These are phyloP conservation scores for Lacerta bilineata DNA, from an alignment of 2,797 vertebrate genomes.

Conservation along the genomic window DNA sequence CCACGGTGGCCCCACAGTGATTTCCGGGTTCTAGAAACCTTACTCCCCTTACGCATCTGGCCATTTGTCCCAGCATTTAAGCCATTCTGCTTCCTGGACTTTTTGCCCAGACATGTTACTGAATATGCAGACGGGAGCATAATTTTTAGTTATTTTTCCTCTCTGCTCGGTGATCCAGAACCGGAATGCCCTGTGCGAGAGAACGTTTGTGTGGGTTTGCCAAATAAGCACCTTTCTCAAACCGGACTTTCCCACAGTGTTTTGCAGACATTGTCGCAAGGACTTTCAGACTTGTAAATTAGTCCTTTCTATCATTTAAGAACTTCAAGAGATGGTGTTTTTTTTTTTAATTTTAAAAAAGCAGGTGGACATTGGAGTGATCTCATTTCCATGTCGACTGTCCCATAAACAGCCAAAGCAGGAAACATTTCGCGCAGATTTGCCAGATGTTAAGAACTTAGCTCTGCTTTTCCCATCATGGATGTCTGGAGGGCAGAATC, in stretches of 20 bases:
- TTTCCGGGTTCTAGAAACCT: background rate
- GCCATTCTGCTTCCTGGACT: slow-evolving; percentile 7
- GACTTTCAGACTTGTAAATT: slow-evolving; percentile 33
- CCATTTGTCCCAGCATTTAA: background rate
- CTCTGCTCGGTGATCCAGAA: slow-evolving; percentile 18
- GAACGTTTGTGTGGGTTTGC: slow-evolving; percentile 5
- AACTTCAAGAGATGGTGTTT: slow-evolving; percentile 32
- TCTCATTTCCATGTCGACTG: slow-evolving; percentile 54
- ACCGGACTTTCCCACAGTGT: background rate
- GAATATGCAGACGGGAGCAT: background rate
- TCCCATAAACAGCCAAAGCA: slow-evolving; percentile 45
- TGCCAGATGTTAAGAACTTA: slow-evolving; percentile 17
- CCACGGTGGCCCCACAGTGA: background rate
- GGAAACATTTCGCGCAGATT: slow-evolving; percentile 26
- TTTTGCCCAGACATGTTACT: slow-evolving; percentile 18
- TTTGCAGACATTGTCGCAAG: slow-evolving; percentile 3
- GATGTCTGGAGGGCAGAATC: background rate
- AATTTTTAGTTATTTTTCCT: slow-evolving; percentile 24
- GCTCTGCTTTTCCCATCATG: slow-evolving; percentile 18
- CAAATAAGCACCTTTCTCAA: background rate
- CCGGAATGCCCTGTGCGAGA: background rate
- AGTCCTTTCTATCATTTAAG: slow-evolving; percentile 42
- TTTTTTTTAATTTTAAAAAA: slow-evolving; percentile 38
- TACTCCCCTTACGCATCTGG: background rate
- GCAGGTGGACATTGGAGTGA: slow-evolving; percentile 52